Evolutionary conservation across 2,797 vertebrate species (phyloP), one percentile per base, ranked within the genome.

Genomic region (Parotocinclus haroldoi): DNA sequence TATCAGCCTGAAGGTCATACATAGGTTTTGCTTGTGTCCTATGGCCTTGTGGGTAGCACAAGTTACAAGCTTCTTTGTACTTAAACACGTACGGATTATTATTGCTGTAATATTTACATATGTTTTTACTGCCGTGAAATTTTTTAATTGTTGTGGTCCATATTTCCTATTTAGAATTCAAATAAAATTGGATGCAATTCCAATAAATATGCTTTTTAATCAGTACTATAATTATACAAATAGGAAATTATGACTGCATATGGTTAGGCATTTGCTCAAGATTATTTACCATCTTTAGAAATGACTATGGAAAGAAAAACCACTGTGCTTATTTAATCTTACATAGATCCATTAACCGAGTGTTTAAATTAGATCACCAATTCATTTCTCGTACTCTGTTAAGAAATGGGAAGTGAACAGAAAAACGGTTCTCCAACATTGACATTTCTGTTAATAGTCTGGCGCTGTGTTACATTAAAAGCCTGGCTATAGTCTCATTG

Each of bases 401-500:
- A 61, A 64, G 62, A 56, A 44, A 39, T 27, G 46, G 16, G 51
- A 9, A 19, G 10, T 55, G 68, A 73, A 59, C 12, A 51, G 54
- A 53, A 27, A 10, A 51, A 73, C 2, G 18, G 12, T 44, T 37
- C 42, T 65, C 48, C 42, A 60, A 55, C 45, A 55, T 44, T 19
- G 39, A 78, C 59, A 69, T 68, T 48, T 37, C 51, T 53, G 49
- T 69, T 63, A 76, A 65, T 62, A 37, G 36, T n/a, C 27, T 58
- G 60, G 40, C 57, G 49, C 56, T 61, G 54, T 53, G 48, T 64
- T 63, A 58, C 16, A 65, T 76, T 61, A 65, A 78, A 82, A 61
- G 49, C 45, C 63, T 57, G 38, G 11, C 53, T 50, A 77, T 68
- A 66, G 40, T 74, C 63, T 75, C 71, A 77, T 80, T 78, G 73